Base-by-base conservation (phyloP, 30 jellyfish, hydroid and myxozoan genomes). In the Hydra vulgaris region DNA sequence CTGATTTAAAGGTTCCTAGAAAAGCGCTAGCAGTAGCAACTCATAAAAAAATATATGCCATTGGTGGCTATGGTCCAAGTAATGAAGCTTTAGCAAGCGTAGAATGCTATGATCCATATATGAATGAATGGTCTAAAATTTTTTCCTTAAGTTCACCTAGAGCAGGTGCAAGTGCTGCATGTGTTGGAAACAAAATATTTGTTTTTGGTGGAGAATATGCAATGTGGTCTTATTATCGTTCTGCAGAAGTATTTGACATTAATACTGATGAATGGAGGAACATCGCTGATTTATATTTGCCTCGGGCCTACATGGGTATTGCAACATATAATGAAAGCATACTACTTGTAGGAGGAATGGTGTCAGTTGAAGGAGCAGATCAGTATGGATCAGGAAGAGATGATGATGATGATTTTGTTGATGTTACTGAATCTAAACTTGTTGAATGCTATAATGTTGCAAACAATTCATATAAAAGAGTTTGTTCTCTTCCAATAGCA, bases 121-220 rank as follows among this genome's bases (percentile, higher is more conserved):
- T 53, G 0, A 89, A 85, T n/a, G 96, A 92, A 66, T 92, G 98
- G 98, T 94, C 96, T 53, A 92, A 92, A 69, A 87, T 92, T 18
- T 92, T 92, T 67, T 96, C 98, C 0, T 86, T 92, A 96, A 92
- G 83, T 75, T 92, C 96, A 1, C 75, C 95, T 22, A 84, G 98
- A 72, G 98, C 98, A 7, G 88, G 73, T 71, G 98, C 98, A 26
- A 87, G 96, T 84, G 96, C 96, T 12, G 85, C 90, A 40, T 88
- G 95, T n/a, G 74, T 92, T 52, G 96, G 95, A 15, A 77, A 92
- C 68, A 87, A 67, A 71, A 92, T 92, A 61, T 92, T 25, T 81
- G 98, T 92, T 26, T 73, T 92, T 80, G 98, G 98, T 52, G 98
- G 98, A 8, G 98, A 92, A 79, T 92, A 78, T 84, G 98, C 98